Base-by-base conservation (phyloP, 2,113 vertebrate species). In the Perccottus glenii region DNA sequence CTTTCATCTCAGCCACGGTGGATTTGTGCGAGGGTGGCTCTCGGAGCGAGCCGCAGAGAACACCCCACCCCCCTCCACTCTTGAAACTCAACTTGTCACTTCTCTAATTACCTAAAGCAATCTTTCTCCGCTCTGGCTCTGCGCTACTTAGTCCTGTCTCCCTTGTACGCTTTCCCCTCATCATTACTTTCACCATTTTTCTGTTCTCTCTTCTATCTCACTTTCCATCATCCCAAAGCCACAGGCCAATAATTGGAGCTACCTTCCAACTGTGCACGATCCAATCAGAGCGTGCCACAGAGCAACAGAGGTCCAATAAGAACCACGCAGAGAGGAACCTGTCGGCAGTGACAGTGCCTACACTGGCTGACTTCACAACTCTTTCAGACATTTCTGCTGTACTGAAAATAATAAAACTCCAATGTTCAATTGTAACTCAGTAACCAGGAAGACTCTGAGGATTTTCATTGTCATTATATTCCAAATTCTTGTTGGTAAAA, bases 51-150 rank as follows among this genome's bases (percentile, higher is more conserved):
- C 52, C 63, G 42, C 43, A 63, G 62, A 67, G 47, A 60, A 38
- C 51, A 33, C 48, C 32, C 46, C 33, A 15, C 44, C 52, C 35
- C 10, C 62, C 56, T 11, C 27, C 40, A 65, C 74, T 76, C 73
- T 60, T 74, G 75, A 65, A 90, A 87, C 84, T 90, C 84, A 89
- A 83, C 78, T 78, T 87, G 87, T 86, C 88, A 86, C 82, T 81
- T 84, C 83, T 78, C 84, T 87, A 91, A 92, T 90, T 90, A 91
- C 75, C 81, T 67, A 73, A 76, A 84, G 83, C 85, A 88, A 85
- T 88, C 75, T 89, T 83, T 87, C 84, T 70, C 81, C 69, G 77
- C 67, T 80, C 57, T 67, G 45, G 53, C 75, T 68, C 74, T 55
- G 67, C 75, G 61, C 69, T 68, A 73, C 69, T 75, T 78, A 67